Conservation (phyloP, 2,888 invertebrate genomes). For the Phrixothrix hirtus region DNA sequence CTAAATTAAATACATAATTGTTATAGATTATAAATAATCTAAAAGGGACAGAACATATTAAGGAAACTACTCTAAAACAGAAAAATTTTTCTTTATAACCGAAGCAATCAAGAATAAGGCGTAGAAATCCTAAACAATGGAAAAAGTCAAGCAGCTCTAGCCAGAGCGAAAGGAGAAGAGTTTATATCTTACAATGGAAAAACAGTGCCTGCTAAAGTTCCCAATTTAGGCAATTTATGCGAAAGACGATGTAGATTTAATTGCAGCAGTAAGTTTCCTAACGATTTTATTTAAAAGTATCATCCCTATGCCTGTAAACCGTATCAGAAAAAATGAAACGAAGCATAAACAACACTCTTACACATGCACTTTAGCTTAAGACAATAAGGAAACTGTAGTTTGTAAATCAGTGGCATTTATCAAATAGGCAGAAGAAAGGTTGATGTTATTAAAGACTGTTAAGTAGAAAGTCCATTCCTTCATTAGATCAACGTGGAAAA, state of each 20-base stretch:
- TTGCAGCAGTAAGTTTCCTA: constrained; percentile 4
- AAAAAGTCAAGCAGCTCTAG: constrained; percentile 3
- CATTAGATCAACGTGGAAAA: background rate
- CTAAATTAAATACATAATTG: too few species aligned
- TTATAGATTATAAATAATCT: too few species aligned
- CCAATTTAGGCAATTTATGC: background rate
- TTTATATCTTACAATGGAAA: constrained; percentile 5
- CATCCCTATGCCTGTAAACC: background rate
- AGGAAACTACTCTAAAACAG: background rate
- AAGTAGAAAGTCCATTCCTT: background rate
- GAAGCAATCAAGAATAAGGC: background rate
- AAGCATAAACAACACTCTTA: background rate
- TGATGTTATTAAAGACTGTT: background rate
- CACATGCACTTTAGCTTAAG: background rate
- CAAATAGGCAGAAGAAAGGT: background rate
- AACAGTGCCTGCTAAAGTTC: constrained; percentile 2
- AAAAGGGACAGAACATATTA: constrained; percentile 1
- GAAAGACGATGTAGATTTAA: constrained; percentile 4
- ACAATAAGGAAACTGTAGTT: background rate
- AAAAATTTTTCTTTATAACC: constrained; percentile 1
- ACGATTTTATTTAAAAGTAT: constrained; percentile 6
- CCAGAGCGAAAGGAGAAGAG: constrained; percentile 7
- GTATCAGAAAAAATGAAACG: constrained; percentile 2
- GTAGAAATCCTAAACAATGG: constrained; percentile 1
- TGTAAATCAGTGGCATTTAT: background rate